Conservation (phyloP, 2,888 invertebrate species). For the Osedax fenrisi region DNA sequence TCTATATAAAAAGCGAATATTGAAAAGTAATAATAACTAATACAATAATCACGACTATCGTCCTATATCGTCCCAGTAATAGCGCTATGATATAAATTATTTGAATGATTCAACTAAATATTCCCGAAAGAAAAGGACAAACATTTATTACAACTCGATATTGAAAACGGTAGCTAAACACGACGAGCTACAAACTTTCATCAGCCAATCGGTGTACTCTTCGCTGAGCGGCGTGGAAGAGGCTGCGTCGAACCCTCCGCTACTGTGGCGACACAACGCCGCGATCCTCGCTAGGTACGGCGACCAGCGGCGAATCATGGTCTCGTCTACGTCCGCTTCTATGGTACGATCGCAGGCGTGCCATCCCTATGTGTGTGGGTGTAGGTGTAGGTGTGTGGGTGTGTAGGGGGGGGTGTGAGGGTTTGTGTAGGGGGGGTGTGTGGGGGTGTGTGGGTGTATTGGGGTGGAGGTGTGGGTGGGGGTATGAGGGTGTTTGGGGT, state of each 20-base stretch:
- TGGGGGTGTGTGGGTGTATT: not conserved
- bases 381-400: not conserved
- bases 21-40: too few species aligned
- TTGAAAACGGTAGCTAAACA: too few species aligned
- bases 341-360: slow-evolving; percentile 38
- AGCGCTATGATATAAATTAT: too few species aligned
- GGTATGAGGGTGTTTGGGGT: not conserved
- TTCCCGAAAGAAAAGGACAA: too few species aligned
- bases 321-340: slow-evolving; percentile 36
- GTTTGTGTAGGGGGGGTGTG: not conserved
- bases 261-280: slow-evolving; percentile 41
- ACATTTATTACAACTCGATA: too few species aligned
- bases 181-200: slow-evolving; percentile 38
- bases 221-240: slow-evolving; percentile 29
- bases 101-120: too few species aligned
- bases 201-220: slow-evolving; percentile 40
- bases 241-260: slow-evolving; percentile 21
- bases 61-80: too few species aligned
- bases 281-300: slow-evolving; percentile 42
- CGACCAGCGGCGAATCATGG: slow-evolving; percentile 37
- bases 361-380: slow-evolving; percentile 40
- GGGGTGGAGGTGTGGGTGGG: not conserved
- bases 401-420: not conserved
- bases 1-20: too few species aligned
- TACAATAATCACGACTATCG: too few species aligned